A percentile compares a stretch with the other conserved stretches of the same genome.
phyloP scores from a whole-genome alignment of 2,888 invertebrate genomes.

The Neoaliturus tenellus region DNA sequence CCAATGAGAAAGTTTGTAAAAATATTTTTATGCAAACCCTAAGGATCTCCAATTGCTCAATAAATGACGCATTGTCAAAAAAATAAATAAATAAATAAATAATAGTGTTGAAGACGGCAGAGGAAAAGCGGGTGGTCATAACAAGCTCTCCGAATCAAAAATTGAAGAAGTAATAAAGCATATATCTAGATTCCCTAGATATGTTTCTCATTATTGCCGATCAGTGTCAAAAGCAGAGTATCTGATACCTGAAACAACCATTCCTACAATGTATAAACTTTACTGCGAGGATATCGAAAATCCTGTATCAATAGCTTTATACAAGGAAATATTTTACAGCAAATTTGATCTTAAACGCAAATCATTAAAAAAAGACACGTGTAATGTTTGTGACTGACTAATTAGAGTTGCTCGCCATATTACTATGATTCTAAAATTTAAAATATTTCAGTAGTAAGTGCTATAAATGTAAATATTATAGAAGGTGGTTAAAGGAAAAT shows the following conservation, averaged over 20 bases:
- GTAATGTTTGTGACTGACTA: no score
- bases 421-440: no score
- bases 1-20: conserved; percentile 21
- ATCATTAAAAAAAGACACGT: no score
- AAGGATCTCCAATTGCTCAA: conserved; percentile 30
- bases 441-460: no score
- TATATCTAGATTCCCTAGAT: conserved; percentile 35
- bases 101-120: conserved; percentile 7
- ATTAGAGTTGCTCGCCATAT: no score
- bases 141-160: conserved; percentile 9
- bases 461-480: no score
- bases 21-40: conserved; percentile 31
- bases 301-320: neutral
- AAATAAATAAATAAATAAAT: no score
- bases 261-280: conserved; percentile 42
- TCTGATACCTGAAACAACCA: conserved; percentile 34
- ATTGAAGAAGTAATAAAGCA: conserved; percentile 28
- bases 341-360: no score
- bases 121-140: conserved; percentile 41
- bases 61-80: conserved; percentile 6
- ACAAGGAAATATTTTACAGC: conserved; percentile 25
- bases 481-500: no score
- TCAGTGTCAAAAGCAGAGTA: conserved; percentile 16
- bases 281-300: conserved; percentile 26
- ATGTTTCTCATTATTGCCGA: conserved; percentile 51